Conservation (phyloP, 1,140 invertebrate species). For the Sycobia sp. region DNA sequence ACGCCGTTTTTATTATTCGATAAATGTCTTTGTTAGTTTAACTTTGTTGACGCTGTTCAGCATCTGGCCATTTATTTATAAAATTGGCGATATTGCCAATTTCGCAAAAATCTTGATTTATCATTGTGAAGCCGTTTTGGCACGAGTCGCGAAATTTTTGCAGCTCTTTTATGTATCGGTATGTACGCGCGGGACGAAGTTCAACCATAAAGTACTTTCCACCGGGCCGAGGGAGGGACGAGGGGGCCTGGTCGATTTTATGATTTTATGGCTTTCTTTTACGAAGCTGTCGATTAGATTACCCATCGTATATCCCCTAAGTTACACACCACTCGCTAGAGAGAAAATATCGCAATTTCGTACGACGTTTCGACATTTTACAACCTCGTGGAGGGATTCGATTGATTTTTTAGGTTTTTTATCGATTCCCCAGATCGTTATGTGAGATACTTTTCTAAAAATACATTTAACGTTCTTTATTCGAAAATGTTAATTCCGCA, state of each 20-base stretch:
- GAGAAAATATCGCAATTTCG: conserved; percentile 26
- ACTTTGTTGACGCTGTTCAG: too few species aligned
- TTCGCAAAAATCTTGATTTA: too few species aligned
- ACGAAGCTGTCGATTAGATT: conserved; percentile 62
- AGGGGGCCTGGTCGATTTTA: conserved; percentile 55
- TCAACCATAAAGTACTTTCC: conserved; percentile 30
- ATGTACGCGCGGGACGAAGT: conserved; percentile 13
- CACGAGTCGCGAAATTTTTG: too few species aligned
- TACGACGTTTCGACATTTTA: conserved; percentile 27
- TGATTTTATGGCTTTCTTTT: conserved; percentile 60
- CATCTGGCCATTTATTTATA: too few species aligned
- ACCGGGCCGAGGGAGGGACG: neutral
- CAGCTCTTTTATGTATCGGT: too few species aligned
- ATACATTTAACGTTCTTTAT: neutral
- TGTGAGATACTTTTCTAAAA: neutral
- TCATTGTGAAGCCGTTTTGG: too few species aligned
- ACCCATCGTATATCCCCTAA: conserved; percentile 30
- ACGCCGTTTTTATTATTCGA: too few species aligned
- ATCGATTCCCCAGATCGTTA: conserved; percentile 1
- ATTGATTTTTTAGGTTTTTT: conserved; percentile 26
- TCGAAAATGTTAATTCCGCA: too few species aligned
- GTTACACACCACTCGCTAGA: conserved; percentile 24
- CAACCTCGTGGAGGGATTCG: conserved; percentile 15
- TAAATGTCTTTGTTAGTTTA: too few species aligned
- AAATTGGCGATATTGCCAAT: too few species aligned